Base-by-base conservation (phyloP, 1,140 invertebrate genomes). In the Dysdera silvatica region DNA sequence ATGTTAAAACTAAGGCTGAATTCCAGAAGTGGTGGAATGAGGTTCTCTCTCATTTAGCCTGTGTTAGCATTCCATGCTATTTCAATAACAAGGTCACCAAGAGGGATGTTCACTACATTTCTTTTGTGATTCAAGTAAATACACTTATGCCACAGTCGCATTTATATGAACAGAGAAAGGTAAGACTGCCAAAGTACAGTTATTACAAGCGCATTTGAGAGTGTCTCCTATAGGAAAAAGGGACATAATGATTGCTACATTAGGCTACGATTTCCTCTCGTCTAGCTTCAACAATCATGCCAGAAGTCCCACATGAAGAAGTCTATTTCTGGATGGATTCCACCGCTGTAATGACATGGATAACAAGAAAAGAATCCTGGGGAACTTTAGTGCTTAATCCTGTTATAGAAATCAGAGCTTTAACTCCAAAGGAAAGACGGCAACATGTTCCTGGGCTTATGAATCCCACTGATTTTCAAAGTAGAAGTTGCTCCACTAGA, bases 191-290 rank as follows among this genome's bases (percentile, higher is more conserved):
- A 66, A 43, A 62, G 63, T 43, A 55, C 61, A 37, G n/a, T 24
- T 62, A 57, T 28, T 61, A 48, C 1, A 52, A 61, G 59, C 56
- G 49, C 43, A 40, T 35, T 37, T 33, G 32, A 59, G 68, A 63
- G 18, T 48, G 32, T 28, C 48, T n/a, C 24, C 32, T 55, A 33
- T 14, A 20, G 23, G 64, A 18, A 65, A 58, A 43, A 37, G 51
- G 24, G 32, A 52, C n/a, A 63, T 26, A 10, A 53, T 26, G 45
- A 65, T 53, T 4, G 16, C 51, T 20, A 58, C 33, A 48, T 6
- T 52, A 35, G 37, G 29, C 31, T 5, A 59, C 43, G 33, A 65
- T 65, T 24, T 16, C 40, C 29, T 33, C 48, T 32, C 20, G 47
- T 7, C 51, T 65, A 45, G 23, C 23, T 2, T 47, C 35, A 26